phyloP scores from a whole-genome alignment of 2,113 vertebrate genomes.

The Sebastes schlegelii region DNA sequence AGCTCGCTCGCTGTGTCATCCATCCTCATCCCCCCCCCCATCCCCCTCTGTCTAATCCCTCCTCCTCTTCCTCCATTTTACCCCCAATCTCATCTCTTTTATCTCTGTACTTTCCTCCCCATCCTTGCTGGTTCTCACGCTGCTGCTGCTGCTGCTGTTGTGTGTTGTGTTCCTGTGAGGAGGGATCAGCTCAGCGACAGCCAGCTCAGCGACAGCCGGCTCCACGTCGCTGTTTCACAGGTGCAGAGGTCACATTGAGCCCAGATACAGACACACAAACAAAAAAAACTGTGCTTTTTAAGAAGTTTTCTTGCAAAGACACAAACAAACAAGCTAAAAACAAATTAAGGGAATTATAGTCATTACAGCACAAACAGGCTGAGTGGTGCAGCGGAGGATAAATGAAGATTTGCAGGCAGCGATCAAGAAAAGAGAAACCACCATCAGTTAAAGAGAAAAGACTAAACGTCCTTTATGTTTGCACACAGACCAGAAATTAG shows the following conservation, averaged over 20 bases:
- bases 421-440: background rate
- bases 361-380: background rate
- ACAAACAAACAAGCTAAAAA: background rate
- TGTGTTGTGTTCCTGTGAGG: slow-evolving; percentile 34
- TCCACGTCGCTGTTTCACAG: background rate
- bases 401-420: background rate
- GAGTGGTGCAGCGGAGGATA: background rate
- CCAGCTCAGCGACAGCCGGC: background rate
- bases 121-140: slow-evolving; percentile 49
- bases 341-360: background rate
- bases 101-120: slow-evolving; percentile 49
- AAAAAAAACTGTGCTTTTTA: background rate
- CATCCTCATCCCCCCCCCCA: slow-evolving; percentile 50
- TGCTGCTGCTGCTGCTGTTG: slow-evolving; percentile 21
- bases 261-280: background rate
- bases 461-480: background rate
- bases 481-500: too few relatives aligned
- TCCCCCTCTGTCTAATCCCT: slow-evolving; percentile 52
- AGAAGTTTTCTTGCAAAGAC: background rate
- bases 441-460: background rate
- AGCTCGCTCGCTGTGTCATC: slow-evolving; percentile 48
- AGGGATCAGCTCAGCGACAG: slow-evolving; percentile 31
- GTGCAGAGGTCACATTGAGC: slow-evolving; percentile 46
- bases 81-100: slow-evolving; percentile 66
- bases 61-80: slow-evolving; percentile 35